Base-by-base conservation (phyloP, 2,888 invertebrate species). In the Plagodis pulveraria region DNA sequence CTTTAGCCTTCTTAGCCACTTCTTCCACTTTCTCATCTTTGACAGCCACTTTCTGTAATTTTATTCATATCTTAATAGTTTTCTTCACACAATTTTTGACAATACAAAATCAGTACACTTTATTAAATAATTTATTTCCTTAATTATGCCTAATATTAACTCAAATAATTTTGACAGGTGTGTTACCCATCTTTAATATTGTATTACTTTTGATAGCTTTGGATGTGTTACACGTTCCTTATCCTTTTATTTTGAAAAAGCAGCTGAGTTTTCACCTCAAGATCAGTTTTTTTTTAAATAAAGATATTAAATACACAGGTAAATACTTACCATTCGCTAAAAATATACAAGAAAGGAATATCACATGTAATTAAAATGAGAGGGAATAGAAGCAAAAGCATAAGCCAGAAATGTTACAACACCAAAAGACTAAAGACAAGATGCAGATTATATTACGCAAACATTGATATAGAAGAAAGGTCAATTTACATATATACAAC, bases 1-100 rank as follows among this genome's bases (percentile, higher is more conserved):
- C 74, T 69, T 93, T 92, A 43, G 89, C 91, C 60, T 93, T 93
- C 73, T 93, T 91, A 11, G 78, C 91, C 78, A 89, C 90, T 72
- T 84, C 87, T 72, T 91, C 87, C 4, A 92, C 80, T 59, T 85
- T 86, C 66, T 89, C 88, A 83, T 93, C 90, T 73, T 91, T 89
- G 6, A 87, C 68, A 50, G 89, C 89, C 53, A 86, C 81, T 89
- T 93, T 92, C 93, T 93, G 88, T 72, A 88, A 89, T 71, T 58
- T 10, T 88, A 89, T 71, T 58, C 10, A 38, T 48, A 11, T 5
- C 5, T n/a, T 10, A n/a, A 47, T 41, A 55, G 32, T 36, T 53
- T 22, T 6, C 63, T 5, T 2, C 38, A 2, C 5, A 38, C 5
- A 38, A 38, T 38, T 38, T 22, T 22, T 2, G 22, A 22, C 22